Evolutionary conservation across 2,888 invertebrate genomes (phyloP).

Genomic region (Caenorhabditis sp.): DNA sequence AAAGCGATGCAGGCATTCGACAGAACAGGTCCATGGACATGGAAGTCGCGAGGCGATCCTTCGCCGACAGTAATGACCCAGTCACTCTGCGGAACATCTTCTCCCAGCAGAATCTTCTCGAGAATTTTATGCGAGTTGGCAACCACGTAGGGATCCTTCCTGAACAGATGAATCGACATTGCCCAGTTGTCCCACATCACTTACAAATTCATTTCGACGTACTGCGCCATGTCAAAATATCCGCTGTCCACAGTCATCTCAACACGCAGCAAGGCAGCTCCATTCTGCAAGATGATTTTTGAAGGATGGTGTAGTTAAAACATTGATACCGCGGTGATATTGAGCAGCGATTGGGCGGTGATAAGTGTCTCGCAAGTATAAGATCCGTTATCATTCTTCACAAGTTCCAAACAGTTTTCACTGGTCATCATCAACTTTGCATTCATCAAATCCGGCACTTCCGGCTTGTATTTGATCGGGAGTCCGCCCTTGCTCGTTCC

Average conservation of each 20-base stretch:
- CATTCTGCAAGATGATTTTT: slow-evolving; percentile 37
- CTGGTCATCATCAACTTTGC: slow-evolving; percentile 19
- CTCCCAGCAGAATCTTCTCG: slow-evolving; percentile 62
- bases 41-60: slow-evolving; percentile 55
- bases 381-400: slow-evolving; percentile 28
- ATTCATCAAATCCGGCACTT: slow-evolving; percentile 37
- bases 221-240: slow-evolving; percentile 49
- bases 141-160: slow-evolving; percentile 34
- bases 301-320: background rate
- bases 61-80: slow-evolving; percentile 66
- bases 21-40: slow-evolving; percentile 66
- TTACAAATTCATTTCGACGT: slow-evolving; percentile 37
- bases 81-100: slow-evolving; percentile 60
- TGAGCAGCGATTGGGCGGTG: slow-evolving; percentile 25
- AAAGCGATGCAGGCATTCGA: slow-evolving; percentile 58
- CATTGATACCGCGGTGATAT: slow-evolving; percentile 24
- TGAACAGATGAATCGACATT: background rate
- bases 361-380: slow-evolving; percentile 29
- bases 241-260: slow-evolving; percentile 42
- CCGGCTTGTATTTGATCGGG: slow-evolving; percentile 27
- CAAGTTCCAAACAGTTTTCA: slow-evolving; percentile 13
- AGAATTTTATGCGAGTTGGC: slow-evolving; percentile 39
- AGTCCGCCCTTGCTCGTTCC: slow-evolving; percentile 42
- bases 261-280: slow-evolving; percentile 39
- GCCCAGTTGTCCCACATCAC: background rate